These are phyloP conservation scores for Pelodytes ibericus DNA, from an alignment of 2,797 vertebrate genomes.

Conservation along the genomic window DNA sequence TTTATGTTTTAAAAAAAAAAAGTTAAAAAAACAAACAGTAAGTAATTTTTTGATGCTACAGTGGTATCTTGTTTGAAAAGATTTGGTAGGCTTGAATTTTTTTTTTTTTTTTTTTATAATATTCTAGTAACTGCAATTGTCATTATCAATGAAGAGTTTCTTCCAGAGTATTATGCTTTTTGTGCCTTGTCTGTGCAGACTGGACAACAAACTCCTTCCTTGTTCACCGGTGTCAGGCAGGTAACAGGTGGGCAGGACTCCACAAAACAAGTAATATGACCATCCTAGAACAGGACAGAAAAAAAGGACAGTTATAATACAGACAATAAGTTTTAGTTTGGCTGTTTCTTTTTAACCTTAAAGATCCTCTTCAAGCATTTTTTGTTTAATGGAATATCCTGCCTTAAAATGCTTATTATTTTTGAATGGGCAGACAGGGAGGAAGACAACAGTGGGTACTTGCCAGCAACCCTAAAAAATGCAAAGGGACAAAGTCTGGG, in stretches of 20 bases:
- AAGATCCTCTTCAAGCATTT: too few species aligned
- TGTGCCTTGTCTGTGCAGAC: conserved; percentile 73
- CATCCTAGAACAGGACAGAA: conserved; percentile 69
- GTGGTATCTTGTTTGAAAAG: conserved; percentile 57
- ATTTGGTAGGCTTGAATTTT: neutral
- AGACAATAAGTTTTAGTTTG: too few species aligned
- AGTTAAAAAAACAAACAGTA: conserved; percentile 20
- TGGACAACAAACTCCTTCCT: conserved; percentile 86
- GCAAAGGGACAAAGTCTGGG: too few species aligned
- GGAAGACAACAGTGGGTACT: too few species aligned
- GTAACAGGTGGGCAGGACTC: conserved; percentile 79
- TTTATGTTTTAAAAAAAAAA: conserved; percentile 58
- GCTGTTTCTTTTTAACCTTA: too few species aligned
- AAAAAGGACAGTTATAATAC: too few species aligned
- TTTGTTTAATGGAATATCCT: too few species aligned
- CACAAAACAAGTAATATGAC: conserved; percentile 93
- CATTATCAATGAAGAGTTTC: neutral
- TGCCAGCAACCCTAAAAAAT: too few species aligned
- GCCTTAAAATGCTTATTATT: too few species aligned
- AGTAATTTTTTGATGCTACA: conserved; percentile 53
- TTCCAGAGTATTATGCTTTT: conserved; percentile 64
- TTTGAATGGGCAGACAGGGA: too few species aligned
- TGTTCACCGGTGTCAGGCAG: conserved; percentile 78
- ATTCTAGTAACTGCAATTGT: conserved; percentile 2
- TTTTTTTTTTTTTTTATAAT: neutral